Evolutionary conservation across 30 jellyfish, hydroid and myxozoan genomes (phyloP), one percentile per base, ranked within the genome.

Genomic region (Aurelia aurita complex sp. Pacific): DNA sequence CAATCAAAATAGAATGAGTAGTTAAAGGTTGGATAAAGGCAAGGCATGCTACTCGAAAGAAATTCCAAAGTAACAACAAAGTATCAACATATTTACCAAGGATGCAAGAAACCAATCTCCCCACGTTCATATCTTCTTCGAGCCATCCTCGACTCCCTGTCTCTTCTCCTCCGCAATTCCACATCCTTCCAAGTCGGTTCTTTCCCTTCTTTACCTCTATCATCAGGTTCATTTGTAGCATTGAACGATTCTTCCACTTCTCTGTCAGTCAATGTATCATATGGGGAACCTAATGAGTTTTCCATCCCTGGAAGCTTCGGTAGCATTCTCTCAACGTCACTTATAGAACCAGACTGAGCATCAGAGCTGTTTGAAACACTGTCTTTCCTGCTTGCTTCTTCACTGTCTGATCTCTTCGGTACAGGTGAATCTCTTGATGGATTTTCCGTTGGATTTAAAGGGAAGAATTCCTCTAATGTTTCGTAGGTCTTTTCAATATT

Each of bases 141-240:
- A 61, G 82, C 85, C 34, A 77, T 67, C 63, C 89, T 79, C 50
- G 79, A 81, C 50, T 83, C 92, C 17, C 77, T 91, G 33, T 88
- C 98, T 33, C 29, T n/a, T 42, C 99, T 66, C 68, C 97, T 60
- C 17, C 90, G 97, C 66, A 34, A 60, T 70, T 94, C 99, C 15
- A 89, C 69, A 43, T 94, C 99, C 66, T 89, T 92, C 99, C 99
- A 94, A 4, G 97, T 87, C 53, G 67, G 69, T 42, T 81, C 89
- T 35, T 71, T 87, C 81, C 67, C 53, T 10, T 92, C 95, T 6
- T n/a, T 10, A 0, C 52, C 69, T 19, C 61, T 90, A 12, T 50
- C 59, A 2, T 42, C 95, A 4, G 74, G 75, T 7, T 85, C 87
- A 46, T 60, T 82, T 1, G 70, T 57, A 29, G 92, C 91, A 57